phyloP scores from a whole-genome alignment of 2,888 invertebrate genomes.

The Apodemia hepburni region DNA sequence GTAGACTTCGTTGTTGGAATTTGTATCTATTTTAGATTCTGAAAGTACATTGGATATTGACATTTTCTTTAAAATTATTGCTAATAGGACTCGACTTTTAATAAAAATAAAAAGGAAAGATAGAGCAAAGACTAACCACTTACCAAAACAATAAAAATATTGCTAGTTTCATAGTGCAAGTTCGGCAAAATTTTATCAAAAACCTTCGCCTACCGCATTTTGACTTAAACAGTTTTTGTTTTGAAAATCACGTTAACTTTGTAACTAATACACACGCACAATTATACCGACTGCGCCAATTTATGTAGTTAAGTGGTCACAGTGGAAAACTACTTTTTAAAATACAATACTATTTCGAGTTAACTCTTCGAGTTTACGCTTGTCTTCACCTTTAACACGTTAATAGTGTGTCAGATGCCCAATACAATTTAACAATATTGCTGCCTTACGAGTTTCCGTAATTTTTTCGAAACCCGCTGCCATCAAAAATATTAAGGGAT shows the following conservation, averaged over 20 bases:
- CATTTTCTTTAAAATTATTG: not conserved
- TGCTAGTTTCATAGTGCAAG: not conserved
- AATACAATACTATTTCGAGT: too few species aligned
- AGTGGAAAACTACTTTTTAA: too few species aligned
- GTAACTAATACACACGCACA: not conserved
- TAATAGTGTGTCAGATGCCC: too few species aligned
- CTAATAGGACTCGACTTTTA: too few species aligned
- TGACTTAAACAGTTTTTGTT: constrained; percentile 17
- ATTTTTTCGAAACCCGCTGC: too few species aligned
- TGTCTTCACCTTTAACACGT: too few species aligned
- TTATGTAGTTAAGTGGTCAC: too few species aligned
- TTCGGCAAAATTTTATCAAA: constrained; percentile 20
- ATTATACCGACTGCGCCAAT: constrained; percentile 16
- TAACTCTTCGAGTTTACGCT: too few species aligned
- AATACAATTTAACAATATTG: too few species aligned
- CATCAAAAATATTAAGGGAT: too few species aligned
- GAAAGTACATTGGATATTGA: not conserved
- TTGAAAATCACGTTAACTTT: not conserved
- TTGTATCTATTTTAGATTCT: constrained; percentile 18
- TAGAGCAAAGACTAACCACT: constrained; percentile 21
- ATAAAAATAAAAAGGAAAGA: not conserved
- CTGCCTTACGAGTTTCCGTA: too few species aligned
- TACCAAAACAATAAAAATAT: too few species aligned
- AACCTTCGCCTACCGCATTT: constrained; percentile 18
- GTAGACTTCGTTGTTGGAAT: constrained; percentile 23